Percentiles rank a stretch among this genome's conserved stretches.
These are phyloP conservation scores for Diplodus sargus DNA, from an alignment of 2,797 vertebrate species.

Conservation along the genomic window DNA sequence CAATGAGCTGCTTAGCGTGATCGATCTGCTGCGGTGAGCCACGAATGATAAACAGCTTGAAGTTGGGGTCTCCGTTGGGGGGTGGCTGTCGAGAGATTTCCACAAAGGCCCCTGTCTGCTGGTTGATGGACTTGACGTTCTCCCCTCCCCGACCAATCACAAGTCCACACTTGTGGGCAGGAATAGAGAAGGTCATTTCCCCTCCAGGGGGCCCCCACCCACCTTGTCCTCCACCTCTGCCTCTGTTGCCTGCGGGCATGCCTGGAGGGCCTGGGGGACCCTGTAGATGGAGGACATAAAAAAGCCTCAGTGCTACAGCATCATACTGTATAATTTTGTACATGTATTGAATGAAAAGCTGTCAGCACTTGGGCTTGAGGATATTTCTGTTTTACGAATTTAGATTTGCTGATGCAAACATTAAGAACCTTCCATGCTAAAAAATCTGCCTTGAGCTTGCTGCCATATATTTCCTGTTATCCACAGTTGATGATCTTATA, in stretches of 20 bases:
- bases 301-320: neutral
- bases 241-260: conserved; percentile 83
- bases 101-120: conserved; percentile 92
- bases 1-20: conserved; percentile 94
- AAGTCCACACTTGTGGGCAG: conserved; percentile 91
- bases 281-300: conserved; percentile 49
- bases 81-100: conserved; percentile 92
- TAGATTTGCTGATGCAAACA: neutral
- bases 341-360: neutral
- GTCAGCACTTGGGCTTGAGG: neutral
- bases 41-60: conserved; percentile 92
- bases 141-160: conserved; percentile 92
- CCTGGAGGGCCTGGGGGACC: conserved; percentile 89
- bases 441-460: neutral
- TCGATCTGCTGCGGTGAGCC: conserved; percentile 93
- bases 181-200: conserved; percentile 93
- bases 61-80: conserved; percentile 92
- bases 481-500: neutral
- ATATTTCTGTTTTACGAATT: neutral
- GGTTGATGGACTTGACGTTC: conserved; percentile 93
- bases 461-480: neutral
- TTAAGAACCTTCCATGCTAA: neutral
- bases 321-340: neutral
- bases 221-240: conserved; percentile 83
- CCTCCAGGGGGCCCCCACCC: conserved; percentile 90